These are phyloP conservation scores for Galaxias olidus DNA, from an alignment of 2,797 vertebrate species.

Conservation along the genomic window DNA sequence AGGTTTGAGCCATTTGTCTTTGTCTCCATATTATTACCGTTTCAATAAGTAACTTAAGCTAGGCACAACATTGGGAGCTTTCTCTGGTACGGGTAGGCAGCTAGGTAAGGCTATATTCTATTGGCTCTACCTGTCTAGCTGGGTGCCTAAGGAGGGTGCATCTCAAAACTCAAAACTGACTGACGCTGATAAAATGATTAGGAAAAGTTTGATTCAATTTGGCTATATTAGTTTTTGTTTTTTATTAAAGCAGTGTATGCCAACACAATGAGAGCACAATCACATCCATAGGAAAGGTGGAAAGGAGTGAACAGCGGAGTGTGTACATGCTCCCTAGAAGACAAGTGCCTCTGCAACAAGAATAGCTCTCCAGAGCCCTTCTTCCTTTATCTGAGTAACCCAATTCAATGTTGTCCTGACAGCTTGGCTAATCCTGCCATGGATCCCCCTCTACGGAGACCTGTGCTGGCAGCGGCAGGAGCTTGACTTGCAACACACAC, in stretches of 20 bases:
- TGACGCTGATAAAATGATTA: too few species aligned
- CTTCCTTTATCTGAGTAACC: constrained; percentile 32
- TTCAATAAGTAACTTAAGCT: constrained; percentile 27
- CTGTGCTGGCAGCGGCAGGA: too few species aligned
- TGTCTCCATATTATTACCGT: constrained; percentile 11
- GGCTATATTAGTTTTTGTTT: too few species aligned
- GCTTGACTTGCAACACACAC: background rate
- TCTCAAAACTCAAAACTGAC: background rate
- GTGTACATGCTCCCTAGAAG: too few species aligned
- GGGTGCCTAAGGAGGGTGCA: background rate
- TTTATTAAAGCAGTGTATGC: too few species aligned
- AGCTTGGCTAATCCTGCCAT: constrained; percentile 17
- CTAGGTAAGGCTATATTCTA: constrained; percentile 25
- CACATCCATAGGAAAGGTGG: too few species aligned
- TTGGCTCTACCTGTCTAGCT: background rate
- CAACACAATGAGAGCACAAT: too few species aligned
- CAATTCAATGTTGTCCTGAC: constrained; percentile 24
- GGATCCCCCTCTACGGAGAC: background rate
- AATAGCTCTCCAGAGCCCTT: constrained; percentile 7
- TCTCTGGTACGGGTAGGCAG: constrained; percentile 17
- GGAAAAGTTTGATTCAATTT: too few species aligned
- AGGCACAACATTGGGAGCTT: constrained; percentile 25
- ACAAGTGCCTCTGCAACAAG: constrained; percentile 12
- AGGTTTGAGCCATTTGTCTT: background rate
- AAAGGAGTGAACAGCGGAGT: too few species aligned